Conservation (phyloP, 1,140 invertebrate species). For the Bathynomus jamesi region DNA sequence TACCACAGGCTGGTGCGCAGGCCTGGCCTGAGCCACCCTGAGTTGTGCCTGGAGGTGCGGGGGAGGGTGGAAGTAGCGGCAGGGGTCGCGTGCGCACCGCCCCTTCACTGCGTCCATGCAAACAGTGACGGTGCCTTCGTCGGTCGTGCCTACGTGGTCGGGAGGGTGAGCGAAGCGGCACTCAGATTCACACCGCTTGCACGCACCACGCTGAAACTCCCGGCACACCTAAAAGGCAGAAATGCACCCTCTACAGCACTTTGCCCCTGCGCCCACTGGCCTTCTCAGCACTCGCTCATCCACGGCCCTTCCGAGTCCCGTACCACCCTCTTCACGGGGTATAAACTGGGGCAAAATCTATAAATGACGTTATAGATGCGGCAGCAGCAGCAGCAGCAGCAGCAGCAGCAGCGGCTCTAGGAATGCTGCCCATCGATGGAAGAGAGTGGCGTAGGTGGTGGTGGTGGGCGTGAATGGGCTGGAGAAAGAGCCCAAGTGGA, state of each 20-base stretch:
- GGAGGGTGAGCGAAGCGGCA: constrained; percentile 96
- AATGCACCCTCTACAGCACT: constrained; percentile 37
- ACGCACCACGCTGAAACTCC: constrained; percentile 94
- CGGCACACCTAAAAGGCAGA: constrained; percentile 78
- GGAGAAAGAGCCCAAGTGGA: background rate
- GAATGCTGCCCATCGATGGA: background rate
- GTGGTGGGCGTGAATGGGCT: background rate
- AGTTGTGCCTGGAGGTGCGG: constrained; percentile 97
- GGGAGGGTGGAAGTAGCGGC: constrained; percentile 95
- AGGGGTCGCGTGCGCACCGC: constrained; percentile 89
- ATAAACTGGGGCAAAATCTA: constrained; percentile 20
- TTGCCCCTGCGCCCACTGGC: constrained; percentile 15
- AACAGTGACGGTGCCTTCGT: constrained; percentile 93
- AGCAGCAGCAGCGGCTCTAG: constrained; percentile 2
- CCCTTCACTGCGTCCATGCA: constrained; percentile 98
- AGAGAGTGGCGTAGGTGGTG: background rate
- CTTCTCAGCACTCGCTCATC: too few species aligned
- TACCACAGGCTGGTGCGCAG: constrained; percentile 56
- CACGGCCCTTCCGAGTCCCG: too few species aligned
- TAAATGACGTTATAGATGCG: constrained; percentile 6
- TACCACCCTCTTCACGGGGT: too few species aligned
- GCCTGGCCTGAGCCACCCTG: constrained; percentile 88
- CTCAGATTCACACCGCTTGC: constrained; percentile 89
- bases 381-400: constrained; percentile 11
- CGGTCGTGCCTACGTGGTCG: constrained; percentile 75